These are phyloP conservation scores for Magallana gigas DNA, from an alignment of 1,140 invertebrate genomes.

Conservation along the genomic window DNA sequence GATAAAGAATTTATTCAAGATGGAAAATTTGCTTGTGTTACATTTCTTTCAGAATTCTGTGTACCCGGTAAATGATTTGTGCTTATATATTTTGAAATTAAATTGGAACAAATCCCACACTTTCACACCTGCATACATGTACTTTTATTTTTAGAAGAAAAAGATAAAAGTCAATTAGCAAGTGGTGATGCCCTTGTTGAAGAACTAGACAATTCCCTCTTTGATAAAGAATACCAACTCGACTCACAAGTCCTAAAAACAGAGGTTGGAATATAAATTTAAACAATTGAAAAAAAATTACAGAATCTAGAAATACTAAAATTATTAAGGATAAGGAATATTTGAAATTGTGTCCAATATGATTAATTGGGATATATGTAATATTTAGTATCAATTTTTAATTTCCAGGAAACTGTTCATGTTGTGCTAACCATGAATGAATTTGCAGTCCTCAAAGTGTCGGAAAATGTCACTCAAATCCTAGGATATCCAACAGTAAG, in stretches of 20 bases:
- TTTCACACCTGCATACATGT: neutral
- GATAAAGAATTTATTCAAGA: no score
- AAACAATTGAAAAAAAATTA: neutral
- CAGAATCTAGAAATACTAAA: no score
- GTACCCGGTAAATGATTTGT: neutral
- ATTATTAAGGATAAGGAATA: no score
- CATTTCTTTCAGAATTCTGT: neutral
- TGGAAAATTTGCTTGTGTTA: neutral
- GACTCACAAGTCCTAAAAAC: neutral
- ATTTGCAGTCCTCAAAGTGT: conserved; percentile 58
- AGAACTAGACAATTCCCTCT: conserved; percentile 18
- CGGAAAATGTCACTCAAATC: conserved; percentile 54
- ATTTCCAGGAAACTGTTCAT: conserved; percentile 59
- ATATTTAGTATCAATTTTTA: neutral
- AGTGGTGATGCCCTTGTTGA: neutral
- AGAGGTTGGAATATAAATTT: neutral
- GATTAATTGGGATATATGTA: no score
- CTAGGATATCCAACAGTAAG: conserved; percentile 66
- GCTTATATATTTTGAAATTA: no score
- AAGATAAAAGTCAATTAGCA: conserved; percentile 25
- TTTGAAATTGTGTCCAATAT: no score
- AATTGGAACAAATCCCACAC: no score
- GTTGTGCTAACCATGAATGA: conserved; percentile 60
- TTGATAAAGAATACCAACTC: conserved; percentile 19
- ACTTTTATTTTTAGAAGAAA: conserved; percentile 17